Base-by-base conservation (phyloP, 2,113 vertebrate genomes). In the Talpa occidentalis region DNA sequence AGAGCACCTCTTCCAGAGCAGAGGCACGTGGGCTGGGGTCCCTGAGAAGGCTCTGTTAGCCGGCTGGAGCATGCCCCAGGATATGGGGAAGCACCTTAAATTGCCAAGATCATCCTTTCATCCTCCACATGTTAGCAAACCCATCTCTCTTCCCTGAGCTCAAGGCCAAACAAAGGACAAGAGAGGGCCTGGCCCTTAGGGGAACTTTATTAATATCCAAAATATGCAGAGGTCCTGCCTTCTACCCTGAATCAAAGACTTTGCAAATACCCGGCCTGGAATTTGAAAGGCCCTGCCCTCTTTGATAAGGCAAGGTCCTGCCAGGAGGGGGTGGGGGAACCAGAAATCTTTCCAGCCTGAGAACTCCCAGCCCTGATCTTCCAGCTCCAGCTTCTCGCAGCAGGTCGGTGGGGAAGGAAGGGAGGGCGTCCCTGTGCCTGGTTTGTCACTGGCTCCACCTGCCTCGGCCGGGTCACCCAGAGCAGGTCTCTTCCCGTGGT, bases 171-270 rank as follows among this genome's bases (percentile, higher is more conserved):
- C 86, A 94, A 84, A 96, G 47, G 49, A 28, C 16, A 9, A 72
- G 67, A 92, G 72, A 8, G 28, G 52, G 21, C 22, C 69, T 52
- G 76, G 62, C 24, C 42, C 88, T 95, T 60, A 72, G 79, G 83
- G 94, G 60, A 21, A 83, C 69, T 80, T 83, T 88, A 94, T 96
- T 93, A 94, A 95, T 90, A 92, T 93, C 66, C 6, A 0, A 93
- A 88, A 80, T 30, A 82, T 52, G 76, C 83, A 88, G 59, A 22
- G 30, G 52, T 73, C 88, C 87, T 74, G 79, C 79, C 69, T 80
- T 30, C 74, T 24, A 60, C 24, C 74, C 47, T 44, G 83, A 93
- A 24, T 95, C 92, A 87, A 95, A 97, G 95, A 49, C 82, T 91
- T 79, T 28, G 47, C 44, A 82, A 54, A 91, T 62, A 92, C 94